These are phyloP conservation scores for Neotoxoptera formosana DNA, from an alignment of 1,140 invertebrate species.

Conservation along the genomic window DNA sequence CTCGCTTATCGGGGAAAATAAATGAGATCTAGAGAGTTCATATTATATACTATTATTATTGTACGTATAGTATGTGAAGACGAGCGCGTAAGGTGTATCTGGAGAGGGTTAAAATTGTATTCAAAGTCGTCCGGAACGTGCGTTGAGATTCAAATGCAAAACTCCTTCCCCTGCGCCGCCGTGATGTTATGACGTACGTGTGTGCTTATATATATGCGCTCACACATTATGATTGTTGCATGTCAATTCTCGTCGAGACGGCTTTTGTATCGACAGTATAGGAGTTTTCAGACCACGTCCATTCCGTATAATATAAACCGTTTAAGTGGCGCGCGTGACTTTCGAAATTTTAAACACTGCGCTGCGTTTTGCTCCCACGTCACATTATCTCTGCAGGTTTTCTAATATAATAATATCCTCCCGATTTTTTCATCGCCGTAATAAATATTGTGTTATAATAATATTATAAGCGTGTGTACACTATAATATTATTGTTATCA, in stretches of 20 bases:
- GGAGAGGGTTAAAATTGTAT: neutral
- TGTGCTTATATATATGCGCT: neutral
- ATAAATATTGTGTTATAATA: neutral
- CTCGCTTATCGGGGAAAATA: neutral
- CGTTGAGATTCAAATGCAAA: slow-evolving; percentile 4
- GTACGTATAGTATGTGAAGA: neutral
- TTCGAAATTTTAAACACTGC: neutral
- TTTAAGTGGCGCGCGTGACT: slow-evolving; percentile 5
- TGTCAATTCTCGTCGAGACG: neutral
- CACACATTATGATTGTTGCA: neutral
- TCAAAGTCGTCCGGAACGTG: neutral
- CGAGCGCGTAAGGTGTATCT: neutral
- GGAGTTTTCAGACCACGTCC: neutral
- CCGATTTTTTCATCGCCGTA: neutral
- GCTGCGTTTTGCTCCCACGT: neutral
- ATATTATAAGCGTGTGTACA: neutral
- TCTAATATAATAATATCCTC: neutral
- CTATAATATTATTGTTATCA: too few relatives aligned
- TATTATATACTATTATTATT: too few relatives aligned
- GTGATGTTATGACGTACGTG: neutral
- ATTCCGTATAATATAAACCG: neutral
- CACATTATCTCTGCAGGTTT: neutral
- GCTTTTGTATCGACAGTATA: neutral
- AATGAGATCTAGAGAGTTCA: neutral
- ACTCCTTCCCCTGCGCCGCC: too few relatives aligned